Percentiles rank a stretch among this genome's conserved stretches.
phyloP scores from a whole-genome alignment of 2,888 invertebrate species.

The Drosophila flavopinicola region DNA sequence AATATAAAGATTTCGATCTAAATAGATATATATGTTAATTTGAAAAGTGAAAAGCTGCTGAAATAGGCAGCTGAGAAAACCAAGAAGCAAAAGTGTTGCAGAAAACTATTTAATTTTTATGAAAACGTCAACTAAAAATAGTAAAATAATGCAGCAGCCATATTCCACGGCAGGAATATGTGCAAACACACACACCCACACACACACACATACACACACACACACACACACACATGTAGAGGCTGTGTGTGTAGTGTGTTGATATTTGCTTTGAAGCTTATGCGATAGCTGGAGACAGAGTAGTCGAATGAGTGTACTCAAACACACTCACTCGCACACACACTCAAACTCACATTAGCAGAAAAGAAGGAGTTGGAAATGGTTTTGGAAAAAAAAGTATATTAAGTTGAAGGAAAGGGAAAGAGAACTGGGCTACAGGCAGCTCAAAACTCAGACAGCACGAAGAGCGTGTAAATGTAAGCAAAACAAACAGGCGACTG shows the following conservation, averaged over 20 bases:
- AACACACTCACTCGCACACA: background rate
- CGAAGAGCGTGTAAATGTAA: slow-evolving; percentile 63
- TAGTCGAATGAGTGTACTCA: slow-evolving; percentile 11
- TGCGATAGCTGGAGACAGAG: slow-evolving; percentile 13
- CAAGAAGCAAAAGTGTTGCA: slow-evolving; percentile 7
- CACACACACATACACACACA: slow-evolving; percentile 10
- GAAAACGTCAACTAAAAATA: slow-evolving; percentile 59
- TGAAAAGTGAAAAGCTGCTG: too few relatives aligned
- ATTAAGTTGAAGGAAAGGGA: too few relatives aligned
- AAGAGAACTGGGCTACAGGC: slow-evolving; percentile 1
- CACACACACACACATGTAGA: background rate
- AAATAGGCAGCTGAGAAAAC: background rate
- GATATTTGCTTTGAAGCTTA: slow-evolving; percentile 35
- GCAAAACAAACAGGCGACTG: slow-evolving; percentile 43
- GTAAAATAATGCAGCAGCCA: slow-evolving; percentile 53
- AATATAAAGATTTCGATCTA: background rate
- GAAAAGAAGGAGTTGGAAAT: background rate
- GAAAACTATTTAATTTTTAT: slow-evolving; percentile 67
- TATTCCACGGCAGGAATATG: slow-evolving; percentile 13
- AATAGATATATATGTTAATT: background rate
- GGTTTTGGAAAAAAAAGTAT: too few relatives aligned
- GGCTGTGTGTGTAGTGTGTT: slow-evolving; percentile 13
- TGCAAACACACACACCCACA: slow-evolving; percentile 18
- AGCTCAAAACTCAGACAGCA: slow-evolving; percentile 31
- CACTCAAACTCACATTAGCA: slow-evolving; percentile 36